These are phyloP conservation scores for Chaenogobius annularis DNA, from an alignment of 2,113 vertebrate species.

Conservation along the genomic window DNA sequence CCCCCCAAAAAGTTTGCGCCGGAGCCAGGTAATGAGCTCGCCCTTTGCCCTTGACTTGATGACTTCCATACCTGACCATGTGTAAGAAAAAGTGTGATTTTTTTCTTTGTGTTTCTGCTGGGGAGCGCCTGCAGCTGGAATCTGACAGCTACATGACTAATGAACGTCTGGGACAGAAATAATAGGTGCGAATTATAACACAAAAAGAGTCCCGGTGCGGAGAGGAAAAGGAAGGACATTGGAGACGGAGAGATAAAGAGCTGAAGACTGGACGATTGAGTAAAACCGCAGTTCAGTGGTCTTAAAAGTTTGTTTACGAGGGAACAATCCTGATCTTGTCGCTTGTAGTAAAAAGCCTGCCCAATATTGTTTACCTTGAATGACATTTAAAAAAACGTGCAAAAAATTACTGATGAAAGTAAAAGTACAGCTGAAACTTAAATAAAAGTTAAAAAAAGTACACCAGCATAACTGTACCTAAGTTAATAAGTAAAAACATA, in stretches of 20 bases:
- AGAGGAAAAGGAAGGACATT: conserved; percentile 65
- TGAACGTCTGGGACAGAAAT: conserved; percentile 95
- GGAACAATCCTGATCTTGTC: neutral
- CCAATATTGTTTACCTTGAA: too few relatives aligned
- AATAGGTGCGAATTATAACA: conserved; percentile 85
- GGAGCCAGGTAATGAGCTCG: conserved; percentile 98
- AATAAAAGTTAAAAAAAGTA: too few relatives aligned
- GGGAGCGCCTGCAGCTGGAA: conserved; percentile 87
- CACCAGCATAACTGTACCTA: too few relatives aligned
- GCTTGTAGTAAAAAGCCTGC: neutral
- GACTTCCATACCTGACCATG: conserved; percentile 98
- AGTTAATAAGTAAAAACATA: too few relatives aligned
- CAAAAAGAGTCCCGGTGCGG: conserved; percentile 55
- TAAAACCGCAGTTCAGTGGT: neutral
- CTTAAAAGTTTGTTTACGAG: neutral
- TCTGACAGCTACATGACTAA: conserved; percentile 97
- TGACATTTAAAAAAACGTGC: too few relatives aligned
- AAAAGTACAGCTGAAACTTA: too few relatives aligned
- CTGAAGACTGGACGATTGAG: conserved; percentile 27
- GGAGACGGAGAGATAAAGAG: conserved; percentile 37
- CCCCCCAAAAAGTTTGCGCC: conserved; percentile 94
- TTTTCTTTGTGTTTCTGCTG: conserved; percentile 83
- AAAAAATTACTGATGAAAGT: too few relatives aligned
- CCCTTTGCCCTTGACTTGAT: conserved; percentile 94
- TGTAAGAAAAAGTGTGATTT: conserved; percentile 84